Evolutionary conservation across 2,888 invertebrate species (phyloP).

Genomic region (Cryptocheilus praepositus): DNA sequence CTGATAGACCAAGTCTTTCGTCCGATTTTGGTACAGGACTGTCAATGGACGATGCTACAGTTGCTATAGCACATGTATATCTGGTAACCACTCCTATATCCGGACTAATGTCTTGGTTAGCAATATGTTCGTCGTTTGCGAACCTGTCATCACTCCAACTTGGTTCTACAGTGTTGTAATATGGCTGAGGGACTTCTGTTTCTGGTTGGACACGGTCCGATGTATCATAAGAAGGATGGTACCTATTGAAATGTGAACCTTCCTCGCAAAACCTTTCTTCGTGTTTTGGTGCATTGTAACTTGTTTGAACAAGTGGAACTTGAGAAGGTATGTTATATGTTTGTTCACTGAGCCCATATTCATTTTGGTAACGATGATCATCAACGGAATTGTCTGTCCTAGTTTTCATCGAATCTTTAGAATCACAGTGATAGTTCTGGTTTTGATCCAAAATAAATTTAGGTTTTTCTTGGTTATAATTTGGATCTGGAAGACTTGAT

Average conservation of each 20-base stretch:
- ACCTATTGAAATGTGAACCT: too few relatives aligned
- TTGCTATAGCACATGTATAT: slow-evolving; percentile 69
- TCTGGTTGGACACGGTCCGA: not conserved
- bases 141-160: slow-evolving; percentile 21
- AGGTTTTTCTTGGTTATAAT: slow-evolving; percentile 4
- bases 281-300: not conserved
- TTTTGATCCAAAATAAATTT: slow-evolving; percentile 37
- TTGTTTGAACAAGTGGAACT: not conserved
- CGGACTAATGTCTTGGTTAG: slow-evolving; percentile 70
- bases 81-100: slow-evolving; percentile 68
- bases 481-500: not conserved
- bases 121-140: slow-evolving; percentile 60
- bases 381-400: not conserved
- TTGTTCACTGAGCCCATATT: not conserved
- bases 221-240: not conserved
- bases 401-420: not conserved
- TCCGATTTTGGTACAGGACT: slow-evolving; percentile 36
- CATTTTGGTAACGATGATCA: not conserved
- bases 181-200: too few relatives aligned
- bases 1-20: slow-evolving; percentile 24
- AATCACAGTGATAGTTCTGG: slow-evolving; percentile 31
- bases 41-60: slow-evolving; percentile 56
- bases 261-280: not conserved
- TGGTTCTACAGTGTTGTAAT: too few relatives aligned
- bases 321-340: not conserved